phyloP scores from a whole-genome alignment of 2,113 vertebrate species.

The Corynorhinus townsendii region DNA sequence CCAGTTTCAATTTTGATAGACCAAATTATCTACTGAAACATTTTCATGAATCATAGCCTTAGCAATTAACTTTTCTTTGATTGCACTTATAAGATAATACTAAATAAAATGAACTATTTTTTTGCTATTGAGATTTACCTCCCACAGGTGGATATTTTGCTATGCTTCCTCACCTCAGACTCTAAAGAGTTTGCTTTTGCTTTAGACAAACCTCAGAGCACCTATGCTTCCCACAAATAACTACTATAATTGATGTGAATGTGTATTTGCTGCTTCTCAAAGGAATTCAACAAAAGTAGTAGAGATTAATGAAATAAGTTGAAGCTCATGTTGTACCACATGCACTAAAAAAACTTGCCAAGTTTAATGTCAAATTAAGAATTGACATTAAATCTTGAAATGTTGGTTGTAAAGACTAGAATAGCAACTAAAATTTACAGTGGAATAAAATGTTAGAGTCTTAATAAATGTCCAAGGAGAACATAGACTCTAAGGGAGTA shows the following conservation, averaged over 20 bases:
- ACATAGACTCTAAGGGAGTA: constrained; percentile 36
- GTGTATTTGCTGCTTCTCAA: background rate
- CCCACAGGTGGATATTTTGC: background rate
- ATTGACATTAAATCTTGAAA: constrained; percentile 62
- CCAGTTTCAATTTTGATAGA: background rate
- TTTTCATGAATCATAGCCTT: background rate
- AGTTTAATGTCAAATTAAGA: constrained; percentile 64
- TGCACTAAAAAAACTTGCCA: constrained; percentile 31
- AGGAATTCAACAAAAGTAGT: background rate
- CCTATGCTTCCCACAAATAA: background rate
- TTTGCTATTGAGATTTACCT: background rate
- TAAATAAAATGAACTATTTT: background rate
- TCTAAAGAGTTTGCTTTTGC: background rate
- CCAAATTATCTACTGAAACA: background rate
- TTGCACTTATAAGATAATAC: background rate
- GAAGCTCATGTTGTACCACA: background rate
- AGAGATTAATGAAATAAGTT: constrained; percentile 4
- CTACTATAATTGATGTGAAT: background rate
- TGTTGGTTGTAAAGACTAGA: constrained; percentile 50
- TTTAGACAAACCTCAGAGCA: background rate
- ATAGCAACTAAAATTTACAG: constrained; percentile 63
- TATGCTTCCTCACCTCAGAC: background rate
- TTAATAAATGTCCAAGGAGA: constrained; percentile 68
- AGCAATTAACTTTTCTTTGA: background rate
- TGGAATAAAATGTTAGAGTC: constrained; percentile 62